Conservation (phyloP, 1,140 invertebrate species). For the Caenorhabditis brenneri region DNA sequence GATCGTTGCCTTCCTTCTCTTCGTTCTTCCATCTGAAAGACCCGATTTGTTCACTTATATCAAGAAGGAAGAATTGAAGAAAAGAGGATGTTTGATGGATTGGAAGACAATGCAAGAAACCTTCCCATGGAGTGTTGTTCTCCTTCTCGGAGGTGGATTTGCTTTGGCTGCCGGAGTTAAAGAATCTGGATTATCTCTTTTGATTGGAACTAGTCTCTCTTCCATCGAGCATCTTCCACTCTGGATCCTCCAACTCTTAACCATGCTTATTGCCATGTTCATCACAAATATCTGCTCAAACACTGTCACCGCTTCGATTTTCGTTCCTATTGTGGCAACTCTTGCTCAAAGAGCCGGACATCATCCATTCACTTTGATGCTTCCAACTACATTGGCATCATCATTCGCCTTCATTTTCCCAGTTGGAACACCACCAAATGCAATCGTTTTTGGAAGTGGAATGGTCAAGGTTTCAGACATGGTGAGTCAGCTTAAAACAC, state of each 20-base stretch:
- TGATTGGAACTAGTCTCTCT: conserved; percentile 66
- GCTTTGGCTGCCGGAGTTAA: conserved; percentile 72
- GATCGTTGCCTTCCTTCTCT: conserved; percentile 71
- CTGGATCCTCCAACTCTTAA: conserved; percentile 66
- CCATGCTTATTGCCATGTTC: conserved; percentile 69
- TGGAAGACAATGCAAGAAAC: conserved; percentile 72
- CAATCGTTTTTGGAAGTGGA: conserved; percentile 81
- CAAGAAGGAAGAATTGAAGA: conserved; percentile 45
- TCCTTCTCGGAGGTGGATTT: conserved; percentile 74
- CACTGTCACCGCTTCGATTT: conserved; percentile 72
- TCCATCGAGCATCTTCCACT: conserved; percentile 66
- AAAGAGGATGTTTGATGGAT: conserved; percentile 60
- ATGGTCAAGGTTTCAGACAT: conserved; percentile 72
- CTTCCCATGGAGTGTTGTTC: conserved; percentile 73
- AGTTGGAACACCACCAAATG: conserved; percentile 87
- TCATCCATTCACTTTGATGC: conserved; percentile 85
- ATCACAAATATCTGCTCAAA: conserved; percentile 74
- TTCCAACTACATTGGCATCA: conserved; percentile 81
- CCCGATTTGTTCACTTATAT: conserved; percentile 46
- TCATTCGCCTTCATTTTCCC: conserved; percentile 81
- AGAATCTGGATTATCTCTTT: conserved; percentile 61
- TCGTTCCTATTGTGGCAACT: conserved; percentile 71
- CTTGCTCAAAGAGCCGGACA: conserved; percentile 53
- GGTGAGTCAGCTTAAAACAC: conserved; percentile 59
- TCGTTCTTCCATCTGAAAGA: conserved; percentile 67